Evolutionary conservation across 2,888 invertebrate species (phyloP).

Genomic region (Drosophila peninsularis): DNA sequence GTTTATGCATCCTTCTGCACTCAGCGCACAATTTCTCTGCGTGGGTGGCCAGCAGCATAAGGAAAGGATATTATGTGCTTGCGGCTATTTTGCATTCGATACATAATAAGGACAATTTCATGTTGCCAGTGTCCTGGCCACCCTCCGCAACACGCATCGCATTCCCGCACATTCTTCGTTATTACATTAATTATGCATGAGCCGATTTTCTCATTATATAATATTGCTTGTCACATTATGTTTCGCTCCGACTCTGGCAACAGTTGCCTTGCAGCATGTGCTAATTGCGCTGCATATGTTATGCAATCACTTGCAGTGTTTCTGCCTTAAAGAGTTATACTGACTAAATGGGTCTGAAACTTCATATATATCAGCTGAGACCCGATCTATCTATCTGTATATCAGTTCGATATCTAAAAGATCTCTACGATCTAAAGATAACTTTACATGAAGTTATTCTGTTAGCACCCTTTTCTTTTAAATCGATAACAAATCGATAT

Average conservation of each 20-base stretch:
- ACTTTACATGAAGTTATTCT: too few species aligned
- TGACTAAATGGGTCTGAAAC: neutral
- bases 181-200: constrained; percentile 55
- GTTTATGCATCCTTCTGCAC: constrained; percentile 1
- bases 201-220: constrained; percentile 57
- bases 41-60: neutral
- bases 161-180: constrained; percentile 16
- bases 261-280: constrained; percentile 16
- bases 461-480: too few species aligned
- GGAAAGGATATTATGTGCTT: constrained; percentile 9
- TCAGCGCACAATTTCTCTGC: constrained; percentile 3
- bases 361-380: too few species aligned
- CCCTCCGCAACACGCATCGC: constrained; percentile 1
- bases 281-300: constrained; percentile 33
- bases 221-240: constrained; percentile 56
- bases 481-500: too few species aligned
- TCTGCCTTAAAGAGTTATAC: neutral
- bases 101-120: neutral
- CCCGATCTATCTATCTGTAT: too few species aligned
- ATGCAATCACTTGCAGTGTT: neutral
- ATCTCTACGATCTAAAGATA: too few species aligned
- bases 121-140: neutral
- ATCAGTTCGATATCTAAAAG: neutral
- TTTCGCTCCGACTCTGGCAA: constrained; percentile 2
- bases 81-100: constrained; percentile 19